phyloP scores from a whole-genome alignment of 2,888 invertebrate species.

The Drosophila neonasuta region DNA sequence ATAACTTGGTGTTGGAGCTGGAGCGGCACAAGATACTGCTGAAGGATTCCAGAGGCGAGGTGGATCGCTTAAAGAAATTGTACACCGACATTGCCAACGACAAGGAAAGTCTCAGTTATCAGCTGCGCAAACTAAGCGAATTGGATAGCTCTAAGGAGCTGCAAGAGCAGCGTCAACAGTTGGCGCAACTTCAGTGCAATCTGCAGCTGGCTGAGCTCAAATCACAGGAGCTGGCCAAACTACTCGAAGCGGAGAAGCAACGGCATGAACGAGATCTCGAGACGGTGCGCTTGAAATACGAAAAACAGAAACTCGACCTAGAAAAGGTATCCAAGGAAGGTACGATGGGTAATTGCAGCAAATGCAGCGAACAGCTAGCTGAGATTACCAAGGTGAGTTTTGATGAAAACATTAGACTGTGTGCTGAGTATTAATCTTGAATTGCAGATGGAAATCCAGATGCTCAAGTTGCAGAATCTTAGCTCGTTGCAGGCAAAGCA shows the following conservation, averaged over 20 bases:
- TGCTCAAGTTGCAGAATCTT: conserved; percentile 74
- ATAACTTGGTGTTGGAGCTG: conserved; percentile 80
- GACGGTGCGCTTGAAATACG: conserved; percentile 68
- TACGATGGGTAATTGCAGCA: conserved; percentile 70
- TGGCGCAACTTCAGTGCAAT: conserved; percentile 83
- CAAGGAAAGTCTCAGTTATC: conserved; percentile 84
- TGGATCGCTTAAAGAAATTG: conserved; percentile 84
- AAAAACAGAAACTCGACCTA: conserved; percentile 62
- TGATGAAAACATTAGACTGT: not conserved
- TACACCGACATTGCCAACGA: conserved; percentile 85
- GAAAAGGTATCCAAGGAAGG: conserved; percentile 58
- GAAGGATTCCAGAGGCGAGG: conserved; percentile 84
- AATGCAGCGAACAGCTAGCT: conserved; percentile 76
- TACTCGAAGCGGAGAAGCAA: conserved; percentile 84
- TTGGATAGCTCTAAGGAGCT: conserved; percentile 83
- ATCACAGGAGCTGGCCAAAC: conserved; percentile 81
- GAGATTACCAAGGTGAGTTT: conserved; percentile 77
- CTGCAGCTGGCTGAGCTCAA: conserved; percentile 79
- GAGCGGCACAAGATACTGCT: conserved; percentile 84
- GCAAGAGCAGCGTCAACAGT: conserved; percentile 84
- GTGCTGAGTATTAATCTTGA: not conserved
- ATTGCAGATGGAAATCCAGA: conserved; percentile 79
- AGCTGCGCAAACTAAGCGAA: conserved; percentile 84
- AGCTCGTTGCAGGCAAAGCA: conserved; percentile 75
- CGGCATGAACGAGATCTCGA: conserved; percentile 77